A percentile compares a stretch with the other conserved stretches of the same genome.
Conservation (phyloP, 2,888 invertebrate genomes). For the Noctuana brunneofusca region DNA sequence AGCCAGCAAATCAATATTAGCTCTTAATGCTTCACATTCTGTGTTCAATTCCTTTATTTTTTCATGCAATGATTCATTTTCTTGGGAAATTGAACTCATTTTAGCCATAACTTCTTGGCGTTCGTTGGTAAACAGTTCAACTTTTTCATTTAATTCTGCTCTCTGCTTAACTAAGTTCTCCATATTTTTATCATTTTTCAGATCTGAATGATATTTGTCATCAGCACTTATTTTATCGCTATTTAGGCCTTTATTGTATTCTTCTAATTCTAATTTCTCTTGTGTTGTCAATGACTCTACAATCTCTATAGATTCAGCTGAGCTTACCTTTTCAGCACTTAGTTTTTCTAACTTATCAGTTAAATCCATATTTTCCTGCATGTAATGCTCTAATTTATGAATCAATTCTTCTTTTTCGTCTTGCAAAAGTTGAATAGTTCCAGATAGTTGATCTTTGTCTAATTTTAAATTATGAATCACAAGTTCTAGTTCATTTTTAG, state of each 20-base stretch:
- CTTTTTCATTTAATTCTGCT: conserved; percentile 85
- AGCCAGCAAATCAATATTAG: conserved; percentile 66
- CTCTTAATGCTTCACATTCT: conserved; percentile 76
- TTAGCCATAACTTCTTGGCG: conserved; percentile 87
- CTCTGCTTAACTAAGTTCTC: conserved; percentile 84
- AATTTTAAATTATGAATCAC: conserved; percentile 75
- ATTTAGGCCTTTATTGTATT: conserved; percentile 83
- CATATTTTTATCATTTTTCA: conserved; percentile 35
- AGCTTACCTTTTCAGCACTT: conserved; percentile 87
- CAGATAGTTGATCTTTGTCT: conserved; percentile 80
- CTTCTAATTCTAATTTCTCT: conserved; percentile 87
- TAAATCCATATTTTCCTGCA: conserved; percentile 89
- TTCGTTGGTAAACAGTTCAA: conserved; percentile 87
- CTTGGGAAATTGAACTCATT: conserved; percentile 84
- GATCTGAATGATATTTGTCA: conserved; percentile 32
- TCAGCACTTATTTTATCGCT: conserved; percentile 48
- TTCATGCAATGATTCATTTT: conserved; percentile 81
- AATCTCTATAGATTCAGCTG: conserved; percentile 89
- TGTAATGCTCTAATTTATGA: conserved; percentile 85
- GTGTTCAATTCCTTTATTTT: conserved; percentile 77
- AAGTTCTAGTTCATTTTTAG: conserved; percentile 74
- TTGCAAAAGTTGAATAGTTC: conserved; percentile 80
- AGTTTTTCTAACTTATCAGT: conserved; percentile 88
- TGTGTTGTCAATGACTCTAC: conserved; percentile 88
- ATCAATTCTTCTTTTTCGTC: conserved; percentile 84